Conservation (phyloP, 2,888 invertebrate species). For the Philereme vetulata region DNA sequence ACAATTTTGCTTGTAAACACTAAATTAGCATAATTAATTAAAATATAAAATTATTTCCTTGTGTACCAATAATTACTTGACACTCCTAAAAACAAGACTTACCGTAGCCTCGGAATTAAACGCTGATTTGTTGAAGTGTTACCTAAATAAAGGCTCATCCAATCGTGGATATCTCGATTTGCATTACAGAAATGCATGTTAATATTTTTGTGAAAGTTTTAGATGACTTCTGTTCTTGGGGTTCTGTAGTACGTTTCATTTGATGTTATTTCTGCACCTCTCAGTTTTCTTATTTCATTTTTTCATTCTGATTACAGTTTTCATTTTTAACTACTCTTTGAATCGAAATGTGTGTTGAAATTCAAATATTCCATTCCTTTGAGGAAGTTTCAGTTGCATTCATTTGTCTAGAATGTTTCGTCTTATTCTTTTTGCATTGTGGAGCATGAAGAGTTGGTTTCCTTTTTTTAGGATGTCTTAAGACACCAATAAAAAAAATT, state of each 20-base stretch:
- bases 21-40: slow-evolving; percentile 25
- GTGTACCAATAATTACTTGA: slow-evolving; percentile 64
- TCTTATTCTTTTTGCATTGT: no score
- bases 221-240: background rate
- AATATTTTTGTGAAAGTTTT: slow-evolving; percentile 1
- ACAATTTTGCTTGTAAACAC: slow-evolving; percentile 19
- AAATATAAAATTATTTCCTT: slow-evolving; percentile 21
- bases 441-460: no score
- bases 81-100: slow-evolving; percentile 76
- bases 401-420: no score
- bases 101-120: slow-evolving; percentile 63
- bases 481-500: no score
- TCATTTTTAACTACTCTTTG: background rate
- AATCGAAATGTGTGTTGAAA: background rate
- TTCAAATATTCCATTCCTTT: no score
- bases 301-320: no score
- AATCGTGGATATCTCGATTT: slow-evolving; percentile 61
- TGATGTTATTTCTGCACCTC: background rate
- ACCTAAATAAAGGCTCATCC: slow-evolving; percentile 61
- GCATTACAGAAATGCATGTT: background rate
- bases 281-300: no score
- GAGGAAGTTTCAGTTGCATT: no score
- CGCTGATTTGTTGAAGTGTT: slow-evolving; percentile 60
- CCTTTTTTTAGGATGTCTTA: no score
- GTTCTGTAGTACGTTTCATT: background rate